phyloP scores from a whole-genome alignment of 1,140 invertebrate species.

The Drosophila novamexicana region DNA sequence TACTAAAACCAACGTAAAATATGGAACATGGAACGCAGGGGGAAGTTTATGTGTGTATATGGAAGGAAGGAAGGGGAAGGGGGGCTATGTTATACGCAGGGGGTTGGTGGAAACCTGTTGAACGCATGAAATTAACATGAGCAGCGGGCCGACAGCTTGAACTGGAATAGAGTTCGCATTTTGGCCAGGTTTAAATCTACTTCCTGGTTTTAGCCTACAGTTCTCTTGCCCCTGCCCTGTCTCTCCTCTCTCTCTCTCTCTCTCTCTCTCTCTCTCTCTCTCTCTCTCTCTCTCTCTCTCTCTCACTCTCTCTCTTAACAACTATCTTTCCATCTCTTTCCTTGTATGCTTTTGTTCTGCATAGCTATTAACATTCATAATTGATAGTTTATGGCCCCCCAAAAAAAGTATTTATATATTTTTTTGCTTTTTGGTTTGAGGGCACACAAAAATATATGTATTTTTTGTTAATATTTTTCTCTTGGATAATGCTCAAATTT shows the following conservation, averaged over 20 bases:
- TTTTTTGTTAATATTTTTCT: constrained; percentile 18
- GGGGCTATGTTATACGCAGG: not conserved
- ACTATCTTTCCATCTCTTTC: constrained; percentile 2
- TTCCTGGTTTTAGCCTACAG: constrained; percentile 45
- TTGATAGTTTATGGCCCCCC: constrained; percentile 48
- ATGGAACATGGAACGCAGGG: constrained; percentile 45
- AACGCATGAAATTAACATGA: constrained; percentile 77
- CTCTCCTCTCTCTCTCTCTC: not conserved
- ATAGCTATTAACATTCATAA: constrained; percentile 64
- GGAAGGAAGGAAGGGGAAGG: not conserved
- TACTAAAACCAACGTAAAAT: constrained; percentile 73
- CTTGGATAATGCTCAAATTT: constrained; percentile 29
- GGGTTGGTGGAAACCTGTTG: constrained; percentile 61
- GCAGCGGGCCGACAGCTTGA: constrained; percentile 28
- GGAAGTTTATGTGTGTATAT: not conserved
- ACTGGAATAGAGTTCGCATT: constrained; percentile 46
- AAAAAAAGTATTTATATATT: constrained; percentile 15
- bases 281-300: not conserved
- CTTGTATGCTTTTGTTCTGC: constrained; percentile 2
- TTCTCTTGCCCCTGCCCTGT: constrained; percentile 12
- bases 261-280: not conserved
- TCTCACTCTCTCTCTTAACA: not conserved
- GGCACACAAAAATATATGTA: constrained; percentile 38
- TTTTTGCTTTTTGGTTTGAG: constrained; percentile 32
- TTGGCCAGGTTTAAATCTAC: constrained; percentile 25